Base-by-base conservation (phyloP, 2,888 invertebrate species). In the Maniola hyperantus region DNA sequence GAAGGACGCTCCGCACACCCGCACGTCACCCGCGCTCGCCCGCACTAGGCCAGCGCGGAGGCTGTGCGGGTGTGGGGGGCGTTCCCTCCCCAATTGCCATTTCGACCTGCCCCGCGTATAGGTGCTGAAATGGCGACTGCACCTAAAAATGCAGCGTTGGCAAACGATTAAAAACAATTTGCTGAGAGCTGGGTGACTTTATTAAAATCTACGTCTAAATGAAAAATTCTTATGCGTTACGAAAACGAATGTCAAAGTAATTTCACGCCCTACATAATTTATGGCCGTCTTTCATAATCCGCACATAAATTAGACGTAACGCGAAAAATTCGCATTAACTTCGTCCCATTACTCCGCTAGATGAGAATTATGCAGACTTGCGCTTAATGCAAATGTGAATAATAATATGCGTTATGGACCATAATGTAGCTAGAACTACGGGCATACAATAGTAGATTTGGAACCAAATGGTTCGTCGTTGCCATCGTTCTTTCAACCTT, bases 291-390 rank as follows among this genome's bases (percentile, higher is more conserved):
- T 66, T 58, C 54, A 69, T 65, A 63, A 60, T 65, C 54, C 66
- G 50, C 54, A 63, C 55, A 63, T 44, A 76, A 75, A 76, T 77
- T 71, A 72, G 67, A 72, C 53, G 73, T 72, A 72, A 71, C 73
- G 76, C 74, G 71, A 74, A 74, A 76, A 79, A 74, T 74, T 67
- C 69, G 34, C 72, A 78, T 83, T 78, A 75, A 54, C 69, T 55
- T 48, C 78, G 75, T 71, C 71, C 78, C 80, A 80, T 82, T 83
- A 77, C 77, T 73, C 76, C 74, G 72, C 70, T 72, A 76, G 70
- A 70, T 71, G 54, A 68, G 78, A 81, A 83, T 84, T 83, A 82
- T 83, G 76, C 79, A 80, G 73, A 71, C 70, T 64, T 72, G 66
- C 71, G 72, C 73, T 71, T 68, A 70, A 76, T 57, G 70, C 69